Percentiles rank a stretch among this genome's conserved stretches.
These are phyloP conservation scores for Carassius gibelio DNA, from an alignment of 2,113 vertebrate species.

Conservation along the genomic window DNA sequence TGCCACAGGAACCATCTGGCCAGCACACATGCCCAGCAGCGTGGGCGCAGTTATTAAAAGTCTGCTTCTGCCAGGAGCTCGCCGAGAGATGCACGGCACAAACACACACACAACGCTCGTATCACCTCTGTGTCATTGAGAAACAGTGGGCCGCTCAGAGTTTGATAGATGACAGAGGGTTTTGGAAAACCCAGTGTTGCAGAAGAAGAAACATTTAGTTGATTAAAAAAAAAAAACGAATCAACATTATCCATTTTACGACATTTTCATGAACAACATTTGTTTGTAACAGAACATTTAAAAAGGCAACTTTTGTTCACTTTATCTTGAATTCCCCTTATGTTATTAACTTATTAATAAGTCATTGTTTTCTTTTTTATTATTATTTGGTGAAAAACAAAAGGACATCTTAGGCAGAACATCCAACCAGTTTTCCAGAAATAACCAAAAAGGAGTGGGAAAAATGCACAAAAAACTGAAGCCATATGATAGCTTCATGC, in stretches of 20 bases:
- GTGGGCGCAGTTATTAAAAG: slow-evolving; percentile 46
- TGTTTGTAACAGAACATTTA: neutral
- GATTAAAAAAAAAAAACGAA: neutral
- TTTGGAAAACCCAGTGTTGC: neutral
- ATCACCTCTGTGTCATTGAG: slow-evolving; percentile 55
- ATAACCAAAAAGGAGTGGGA: too few species aligned
- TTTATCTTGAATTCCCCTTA: neutral
- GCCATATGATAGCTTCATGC: neutral
- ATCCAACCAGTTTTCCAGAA: neutral
- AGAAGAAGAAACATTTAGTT: neutral
- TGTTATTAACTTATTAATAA: neutral
- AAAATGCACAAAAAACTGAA: neutral
- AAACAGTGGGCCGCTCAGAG: neutral
- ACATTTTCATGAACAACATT: neutral
- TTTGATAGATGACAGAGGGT: neutral
- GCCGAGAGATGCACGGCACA: slow-evolving; percentile 35
- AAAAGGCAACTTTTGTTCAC: neutral
- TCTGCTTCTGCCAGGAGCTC: slow-evolving; percentile 29
- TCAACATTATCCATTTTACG: neutral
- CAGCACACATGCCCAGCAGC: slow-evolving; percentile 50
- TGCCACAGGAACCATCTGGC: slow-evolving; percentile 57
- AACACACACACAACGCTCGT: slow-evolving; percentile 25
- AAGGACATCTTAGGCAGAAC: neutral
- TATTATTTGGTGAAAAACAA: neutral
- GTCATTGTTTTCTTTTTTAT: neutral